Evolutionary conservation across 2,888 invertebrate species (phyloP).

Genomic region (Morpho helenor): DNA sequence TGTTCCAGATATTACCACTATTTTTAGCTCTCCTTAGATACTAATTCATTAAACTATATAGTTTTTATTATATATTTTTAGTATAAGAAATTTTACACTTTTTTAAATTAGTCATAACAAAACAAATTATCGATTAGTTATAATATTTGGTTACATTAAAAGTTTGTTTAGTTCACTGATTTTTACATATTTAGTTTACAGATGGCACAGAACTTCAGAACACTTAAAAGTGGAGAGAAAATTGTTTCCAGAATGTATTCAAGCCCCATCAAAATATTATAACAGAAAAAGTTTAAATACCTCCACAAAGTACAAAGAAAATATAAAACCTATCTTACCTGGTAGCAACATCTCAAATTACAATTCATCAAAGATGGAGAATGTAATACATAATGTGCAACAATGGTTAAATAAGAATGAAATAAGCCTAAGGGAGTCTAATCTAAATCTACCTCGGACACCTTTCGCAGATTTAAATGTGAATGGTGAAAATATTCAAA

Average conservation of each 20-base stretch:
- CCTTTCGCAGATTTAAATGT: conserved; percentile 57
- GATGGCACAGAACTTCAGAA: conserved; percentile 49
- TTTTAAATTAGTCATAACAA: no score
- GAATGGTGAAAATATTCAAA: conserved; percentile 30
- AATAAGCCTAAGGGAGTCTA: conserved; percentile 17
- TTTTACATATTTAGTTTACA: conserved; percentile 45
- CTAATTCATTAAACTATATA: no score
- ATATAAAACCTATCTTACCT: conserved; percentile 35
- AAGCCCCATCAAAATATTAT: conserved; percentile 58
- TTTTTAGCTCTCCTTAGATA: no score
- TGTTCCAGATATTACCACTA: no score
- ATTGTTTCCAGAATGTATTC: conserved; percentile 66
- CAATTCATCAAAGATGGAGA: conserved; percentile 45
- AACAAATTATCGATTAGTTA: no score
- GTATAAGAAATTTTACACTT: no score
- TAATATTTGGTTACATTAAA: not conserved
- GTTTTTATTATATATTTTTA: no score
- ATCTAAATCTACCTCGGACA: conserved; percentile 37
- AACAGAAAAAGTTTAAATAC: conserved; percentile 52
- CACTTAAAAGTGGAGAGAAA: conserved; percentile 58
- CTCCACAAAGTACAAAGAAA: conserved; percentile 42
- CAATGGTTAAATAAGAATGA: conserved; percentile 56
- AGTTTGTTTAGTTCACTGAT: conserved; percentile 2
- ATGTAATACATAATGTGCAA: conserved; percentile 46
- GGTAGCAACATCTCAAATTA: conserved; percentile 44